A percentile compares a stretch with the other conserved stretches of the same genome.
phyloP scores from a whole-genome alignment of 2,113 vertebrate species.

The Acrocephalus arundinaceus region DNA sequence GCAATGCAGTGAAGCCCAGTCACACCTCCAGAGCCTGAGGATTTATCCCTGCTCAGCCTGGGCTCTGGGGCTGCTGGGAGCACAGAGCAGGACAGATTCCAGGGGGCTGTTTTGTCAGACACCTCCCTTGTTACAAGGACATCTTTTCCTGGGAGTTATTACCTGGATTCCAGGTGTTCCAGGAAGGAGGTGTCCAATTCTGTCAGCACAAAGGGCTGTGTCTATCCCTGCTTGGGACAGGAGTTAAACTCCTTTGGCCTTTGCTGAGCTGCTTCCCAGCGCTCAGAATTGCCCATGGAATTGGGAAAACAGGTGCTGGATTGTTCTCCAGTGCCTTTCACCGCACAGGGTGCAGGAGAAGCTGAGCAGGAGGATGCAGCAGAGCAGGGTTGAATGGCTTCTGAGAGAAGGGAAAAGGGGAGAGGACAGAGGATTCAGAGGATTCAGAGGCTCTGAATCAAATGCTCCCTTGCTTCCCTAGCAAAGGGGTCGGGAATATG shows the following conservation, averaged over 20 bases:
- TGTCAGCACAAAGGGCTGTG: not conserved
- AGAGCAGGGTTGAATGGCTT: not conserved
- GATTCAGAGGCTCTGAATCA: not conserved
- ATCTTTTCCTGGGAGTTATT: not conserved
- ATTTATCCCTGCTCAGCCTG: not conserved
- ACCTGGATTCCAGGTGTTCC: not conserved
- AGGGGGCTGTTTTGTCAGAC: not conserved
- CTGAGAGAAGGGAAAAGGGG: not conserved
- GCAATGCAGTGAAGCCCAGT: not conserved
- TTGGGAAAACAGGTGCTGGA: not conserved
- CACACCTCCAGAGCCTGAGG: not conserved
- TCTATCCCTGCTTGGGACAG: not conserved
- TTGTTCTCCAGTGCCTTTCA: not conserved
- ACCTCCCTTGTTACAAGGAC: fast-evolving
- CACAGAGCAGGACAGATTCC: not conserved
- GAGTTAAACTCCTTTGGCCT: not conserved
- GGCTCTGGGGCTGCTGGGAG: not conserved
- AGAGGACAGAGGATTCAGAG: not conserved
- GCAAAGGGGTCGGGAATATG: not conserved
- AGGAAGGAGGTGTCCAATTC: not conserved
- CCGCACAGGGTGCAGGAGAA: not conserved
- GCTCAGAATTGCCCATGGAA: not conserved
- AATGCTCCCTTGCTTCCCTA: not conserved
- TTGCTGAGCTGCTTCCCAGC: not conserved
- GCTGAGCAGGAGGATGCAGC: not conserved